Evolutionary conservation across 2,113 vertebrate species (phyloP).

Genomic region (Oryctolagus cuniculus): mOryCun1.1 NC_091435.1:169664001-169664500

Average conservation of each 20-base stretch:
- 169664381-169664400: neutral
- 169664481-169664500: neutral
- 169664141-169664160: neutral
- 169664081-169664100: neutral
- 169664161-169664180: neutral
- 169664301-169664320: neutral
- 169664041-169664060: constrained; percentile 9
- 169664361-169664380: constrained; percentile 39
- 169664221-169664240: too few relatives aligned
- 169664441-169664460: rapidly evolving
- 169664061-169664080: neutral
- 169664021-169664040: neutral
- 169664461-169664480: too few relatives aligned
- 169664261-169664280: neutral
- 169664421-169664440: neutral
- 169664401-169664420: neutral
- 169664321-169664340: constrained; percentile 8
- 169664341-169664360: neutral
- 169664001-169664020: constrained; percentile 1
- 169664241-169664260: rapidly evolving
- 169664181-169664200: neutral
- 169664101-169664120: neutral
- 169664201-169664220: neutral
- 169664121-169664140: neutral
- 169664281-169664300: neutral